These are phyloP conservation scores for Odontomachus brunneus DNA, from an alignment of 1,140 invertebrate species.

Conservation along the genomic window DNA sequence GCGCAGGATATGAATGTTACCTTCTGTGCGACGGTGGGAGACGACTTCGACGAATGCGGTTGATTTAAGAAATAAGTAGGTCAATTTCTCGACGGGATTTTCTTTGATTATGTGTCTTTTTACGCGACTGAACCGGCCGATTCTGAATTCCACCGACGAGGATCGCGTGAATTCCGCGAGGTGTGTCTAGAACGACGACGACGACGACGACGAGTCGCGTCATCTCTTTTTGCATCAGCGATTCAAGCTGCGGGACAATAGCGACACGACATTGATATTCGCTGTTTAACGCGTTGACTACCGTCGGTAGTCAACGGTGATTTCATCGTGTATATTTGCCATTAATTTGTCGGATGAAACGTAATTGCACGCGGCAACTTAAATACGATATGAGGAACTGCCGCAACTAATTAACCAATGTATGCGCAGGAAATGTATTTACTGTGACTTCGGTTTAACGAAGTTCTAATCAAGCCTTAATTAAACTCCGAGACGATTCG, in stretches of 20 bases:
- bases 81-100: not conserved
- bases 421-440: too few relatives aligned
- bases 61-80: slow-evolving; percentile 23
- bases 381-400: too few relatives aligned
- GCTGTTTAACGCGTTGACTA: too few relatives aligned
- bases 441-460: too few relatives aligned
- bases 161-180: slow-evolving; percentile 6
- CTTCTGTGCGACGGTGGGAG: too few relatives aligned
- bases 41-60: not conserved
- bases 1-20: not conserved
- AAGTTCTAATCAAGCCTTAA: too few relatives aligned
- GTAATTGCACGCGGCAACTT: too few relatives aligned
- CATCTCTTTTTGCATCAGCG: not conserved
- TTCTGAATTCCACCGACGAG: slow-evolving; percentile 32
- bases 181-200: not conserved
- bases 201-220: not conserved
- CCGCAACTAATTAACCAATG: too few relatives aligned
- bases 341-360: too few relatives aligned
- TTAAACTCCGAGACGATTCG: too few relatives aligned
- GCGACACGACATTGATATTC: not conserved
- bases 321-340: too few relatives aligned
- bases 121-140: slow-evolving; percentile 16
- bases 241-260: not conserved
- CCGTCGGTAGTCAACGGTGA: too few relatives aligned
- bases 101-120: not conserved